Conservation (phyloP, 2,113 vertebrate species). For the Sinocyclocheilus anophthalmus region DNA sequence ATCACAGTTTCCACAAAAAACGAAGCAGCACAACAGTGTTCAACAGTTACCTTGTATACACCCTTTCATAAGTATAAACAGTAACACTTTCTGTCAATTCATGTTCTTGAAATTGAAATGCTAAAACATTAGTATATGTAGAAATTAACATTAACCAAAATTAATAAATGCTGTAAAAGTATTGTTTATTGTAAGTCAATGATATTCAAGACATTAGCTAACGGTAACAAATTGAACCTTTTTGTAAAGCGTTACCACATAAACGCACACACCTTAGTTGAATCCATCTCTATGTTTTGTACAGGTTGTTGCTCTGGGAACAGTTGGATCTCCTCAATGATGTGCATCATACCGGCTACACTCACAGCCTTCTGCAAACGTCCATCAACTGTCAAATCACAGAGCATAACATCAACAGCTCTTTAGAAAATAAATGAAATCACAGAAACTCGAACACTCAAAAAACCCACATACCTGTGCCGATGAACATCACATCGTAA, state of each 20-base stretch:
- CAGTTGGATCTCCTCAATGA: slow-evolving; percentile 89
- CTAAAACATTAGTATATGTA: neutral
- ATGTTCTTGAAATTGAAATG: neutral
- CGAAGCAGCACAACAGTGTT: no score
- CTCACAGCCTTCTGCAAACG: slow-evolving; percentile 88
- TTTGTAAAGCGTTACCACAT: neutral
- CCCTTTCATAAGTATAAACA: neutral
- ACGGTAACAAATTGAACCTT: neutral
- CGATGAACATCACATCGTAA: slow-evolving; percentile 89
- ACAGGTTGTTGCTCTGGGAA: slow-evolving; percentile 80
- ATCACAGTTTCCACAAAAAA: no score
- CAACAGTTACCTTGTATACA: neutral
- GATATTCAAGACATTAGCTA: neutral
- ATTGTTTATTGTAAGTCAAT: neutral
- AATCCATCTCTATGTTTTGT: slow-evolving; percentile 86
- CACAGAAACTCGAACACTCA: neutral
- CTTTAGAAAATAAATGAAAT: neutral
- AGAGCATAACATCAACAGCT: neutral
- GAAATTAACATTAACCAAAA: neutral
- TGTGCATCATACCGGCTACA: slow-evolving; percentile 76
- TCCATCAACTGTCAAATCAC: slow-evolving; percentile 81
- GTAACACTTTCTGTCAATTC: neutral
- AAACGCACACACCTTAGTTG: neutral
- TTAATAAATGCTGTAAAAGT: neutral
- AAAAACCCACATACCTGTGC: slow-evolving; percentile 77